phyloP scores from a whole-genome alignment of 2,113 vertebrate genomes.

The Oceanites oceanicus region DNA sequence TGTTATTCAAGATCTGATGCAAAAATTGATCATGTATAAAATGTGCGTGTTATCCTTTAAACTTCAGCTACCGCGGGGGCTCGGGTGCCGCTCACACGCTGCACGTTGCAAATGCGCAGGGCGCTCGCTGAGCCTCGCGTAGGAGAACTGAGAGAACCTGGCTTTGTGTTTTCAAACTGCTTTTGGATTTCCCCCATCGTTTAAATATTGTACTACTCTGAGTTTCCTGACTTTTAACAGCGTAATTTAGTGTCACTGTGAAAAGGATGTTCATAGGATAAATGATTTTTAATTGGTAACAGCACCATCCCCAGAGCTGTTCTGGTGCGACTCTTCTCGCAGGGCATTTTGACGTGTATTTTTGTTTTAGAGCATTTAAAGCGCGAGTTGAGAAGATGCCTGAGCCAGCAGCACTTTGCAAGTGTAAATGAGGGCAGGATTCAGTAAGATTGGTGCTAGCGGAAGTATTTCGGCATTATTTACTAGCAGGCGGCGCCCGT shows the following conservation, averaged over 20 bases:
- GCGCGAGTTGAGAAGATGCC: not conserved
- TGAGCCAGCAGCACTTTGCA: not conserved
- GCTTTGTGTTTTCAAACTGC: rapidly evolving
- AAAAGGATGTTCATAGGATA: not conserved
- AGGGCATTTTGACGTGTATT: not conserved
- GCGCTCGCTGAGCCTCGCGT: not conserved
- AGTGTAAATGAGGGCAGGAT: not conserved
- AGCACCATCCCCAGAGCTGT: not conserved
- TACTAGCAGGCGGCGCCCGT: not conserved
- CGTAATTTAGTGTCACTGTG: not conserved
- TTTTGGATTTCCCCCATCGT: not conserved
- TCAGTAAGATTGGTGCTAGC: not conserved
- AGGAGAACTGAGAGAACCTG: rapidly evolving
- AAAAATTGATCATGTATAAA: rapidly evolving
- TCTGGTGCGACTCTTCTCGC: not conserved
- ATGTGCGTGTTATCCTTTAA: not conserved
- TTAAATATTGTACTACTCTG: not conserved
- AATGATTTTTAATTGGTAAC: not conserved
- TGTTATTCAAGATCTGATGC: not conserved
- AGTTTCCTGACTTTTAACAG: not conserved
- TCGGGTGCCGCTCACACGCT: no score
- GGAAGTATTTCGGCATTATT: not conserved
- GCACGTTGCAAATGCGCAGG: not conserved
- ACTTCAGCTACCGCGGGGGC: rapidly evolving
- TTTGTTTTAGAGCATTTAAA: not conserved